Evolutionary conservation across 2,113 vertebrate species (phyloP).

Genomic region (Crotophaga sulcirostris): DNA sequence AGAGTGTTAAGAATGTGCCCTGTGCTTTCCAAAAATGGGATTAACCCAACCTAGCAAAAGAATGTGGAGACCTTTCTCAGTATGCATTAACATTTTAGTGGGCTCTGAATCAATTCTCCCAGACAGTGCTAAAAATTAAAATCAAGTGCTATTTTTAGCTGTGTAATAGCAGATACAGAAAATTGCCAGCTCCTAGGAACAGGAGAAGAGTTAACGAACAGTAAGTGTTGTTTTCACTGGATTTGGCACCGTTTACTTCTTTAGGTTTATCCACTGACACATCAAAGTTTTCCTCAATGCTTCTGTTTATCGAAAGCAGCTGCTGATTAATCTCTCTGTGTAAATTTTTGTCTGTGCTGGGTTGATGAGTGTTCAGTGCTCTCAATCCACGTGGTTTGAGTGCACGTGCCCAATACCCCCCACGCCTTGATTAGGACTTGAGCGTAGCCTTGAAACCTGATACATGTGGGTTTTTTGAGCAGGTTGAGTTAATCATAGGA

Average conservation of each 20-base stretch:
- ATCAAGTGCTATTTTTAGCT: neutral
- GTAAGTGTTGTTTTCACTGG: neutral
- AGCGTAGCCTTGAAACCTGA: neutral
- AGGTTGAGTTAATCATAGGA: too few species aligned
- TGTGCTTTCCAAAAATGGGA: neutral
- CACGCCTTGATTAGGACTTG: neutral
- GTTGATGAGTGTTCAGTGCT: neutral
- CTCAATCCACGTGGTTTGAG: neutral
- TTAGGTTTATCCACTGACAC: neutral
- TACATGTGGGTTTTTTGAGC: accelerated
- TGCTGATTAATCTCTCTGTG: neutral
- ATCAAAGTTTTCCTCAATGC: neutral
- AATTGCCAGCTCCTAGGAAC: neutral
- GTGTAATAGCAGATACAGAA: neutral
- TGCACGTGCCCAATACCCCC: neutral
- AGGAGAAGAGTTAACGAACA: neutral
- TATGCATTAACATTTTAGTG: neutral
- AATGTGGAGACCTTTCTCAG: neutral
- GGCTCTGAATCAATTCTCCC: neutral
- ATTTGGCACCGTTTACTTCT: neutral
- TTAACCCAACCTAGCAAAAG: neutral
- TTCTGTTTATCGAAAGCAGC: neutral
- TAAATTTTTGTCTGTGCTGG: neutral
- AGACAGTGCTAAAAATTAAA: neutral
- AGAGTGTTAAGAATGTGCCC: neutral